phyloP scores from a whole-genome alignment of 2,797 vertebrate species.

The Syngnathus acus region DNA sequence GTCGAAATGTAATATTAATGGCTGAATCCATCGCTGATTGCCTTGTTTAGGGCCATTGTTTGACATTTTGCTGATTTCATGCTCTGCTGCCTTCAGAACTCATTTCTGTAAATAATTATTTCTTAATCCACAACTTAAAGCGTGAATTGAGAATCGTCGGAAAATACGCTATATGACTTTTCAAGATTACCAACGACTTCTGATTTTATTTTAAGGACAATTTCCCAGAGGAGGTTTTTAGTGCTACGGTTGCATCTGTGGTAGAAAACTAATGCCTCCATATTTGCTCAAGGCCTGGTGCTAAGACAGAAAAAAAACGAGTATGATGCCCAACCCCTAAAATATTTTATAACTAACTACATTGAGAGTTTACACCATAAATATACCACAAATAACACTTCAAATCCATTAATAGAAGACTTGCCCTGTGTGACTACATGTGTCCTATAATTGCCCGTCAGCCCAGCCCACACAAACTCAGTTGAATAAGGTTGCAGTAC shows the following conservation, averaged over 20 bases:
- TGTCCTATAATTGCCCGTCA: neutral
- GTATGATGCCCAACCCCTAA: neutral
- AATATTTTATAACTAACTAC: neutral
- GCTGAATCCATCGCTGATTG: neutral
- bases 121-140: neutral
- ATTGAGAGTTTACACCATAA: neutral
- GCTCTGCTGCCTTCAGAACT: neutral
- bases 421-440: neutral
- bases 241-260: neutral
- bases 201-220: neutral
- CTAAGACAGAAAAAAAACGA: neutral
- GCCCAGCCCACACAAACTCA: neutral
- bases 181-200: neutral
- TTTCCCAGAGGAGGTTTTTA: neutral
- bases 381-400: neutral
- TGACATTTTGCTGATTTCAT: neutral
- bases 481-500: neutral
- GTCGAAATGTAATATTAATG: neutral
- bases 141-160: neutral
- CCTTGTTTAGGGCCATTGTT: slow-evolving; percentile 2
- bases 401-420: too few relatives aligned
- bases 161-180: neutral
- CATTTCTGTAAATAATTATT: slow-evolving; percentile 3
- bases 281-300: too few relatives aligned
- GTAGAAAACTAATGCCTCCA: too few relatives aligned